Evolutionary conservation across 2,113 vertebrate species (phyloP), one percentile per base, ranked within the genome.

Genomic region (Gasterosteus nipponicus): DNA sequence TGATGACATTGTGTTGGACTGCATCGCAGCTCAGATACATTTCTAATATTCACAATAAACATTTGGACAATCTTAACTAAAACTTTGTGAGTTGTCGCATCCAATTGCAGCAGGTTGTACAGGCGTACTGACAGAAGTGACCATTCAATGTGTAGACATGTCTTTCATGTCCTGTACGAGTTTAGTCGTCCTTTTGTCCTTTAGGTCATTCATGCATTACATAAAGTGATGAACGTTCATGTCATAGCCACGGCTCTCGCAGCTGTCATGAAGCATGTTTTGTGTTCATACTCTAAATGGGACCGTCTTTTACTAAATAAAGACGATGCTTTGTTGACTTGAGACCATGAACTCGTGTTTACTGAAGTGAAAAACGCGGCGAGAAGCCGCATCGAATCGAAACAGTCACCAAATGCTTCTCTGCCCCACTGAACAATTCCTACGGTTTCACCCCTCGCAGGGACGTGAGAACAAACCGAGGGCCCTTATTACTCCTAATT

Each of bases 401-500:
- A 41, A 26, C 4, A 4, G 54, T 31, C n/a, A 69, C 9, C 56
- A 76, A 81, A 74, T 66, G 46, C 68, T 54, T 19, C 83, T 75
- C 68, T 89, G 87, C 81, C 84, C 66, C 80, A 90, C n/a, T 87
- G 85, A 72, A 69, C 22, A 47, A 54, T 19, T 72, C 38, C 60
- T 49, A 60, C 59, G 38, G 29, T 68, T 61, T 66, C 35, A 59
- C 2, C 53, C 10, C 44, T 63, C 65, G 62, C 2, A 38, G 56
- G 78, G 56, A 87, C 56, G 7, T 73, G 84, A 87, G 79, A 90
- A 88, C 78, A 77, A 88, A 85, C 12, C 14, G 16, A 62, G 59
- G 47, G 70, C 53, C 82, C 64, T 86, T 78, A 67, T 93, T 89
- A 80, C 59, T 80, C 29, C 75, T 83, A 88, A 88, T 86, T 84